These are phyloP conservation scores for Phoronis australis DNA, from an alignment of 2,888 invertebrate species.

Conservation along the genomic window DNA sequence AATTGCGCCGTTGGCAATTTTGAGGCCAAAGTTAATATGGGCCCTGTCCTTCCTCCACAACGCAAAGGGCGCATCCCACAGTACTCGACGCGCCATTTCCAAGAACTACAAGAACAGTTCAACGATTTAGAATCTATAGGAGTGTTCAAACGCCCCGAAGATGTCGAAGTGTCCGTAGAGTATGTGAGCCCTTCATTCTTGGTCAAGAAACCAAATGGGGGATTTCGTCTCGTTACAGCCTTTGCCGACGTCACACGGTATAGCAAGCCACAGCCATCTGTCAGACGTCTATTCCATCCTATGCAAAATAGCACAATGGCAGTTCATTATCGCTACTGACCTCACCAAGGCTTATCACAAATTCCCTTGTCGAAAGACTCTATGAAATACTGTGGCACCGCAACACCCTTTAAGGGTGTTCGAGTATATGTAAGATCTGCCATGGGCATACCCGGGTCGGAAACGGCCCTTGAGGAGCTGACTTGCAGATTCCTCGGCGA, in stretches of 20 bases:
- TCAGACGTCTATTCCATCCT: no score
- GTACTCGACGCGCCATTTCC: slow-evolving; percentile 6
- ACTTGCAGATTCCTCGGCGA: slow-evolving; percentile 4
- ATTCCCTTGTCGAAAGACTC: no score
- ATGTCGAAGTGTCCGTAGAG: slow-evolving; percentile 2
- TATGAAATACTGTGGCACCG: no score
- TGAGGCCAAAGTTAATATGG: slow-evolving; percentile 5
- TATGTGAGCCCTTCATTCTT: slow-evolving; percentile 8
- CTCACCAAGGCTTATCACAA: slow-evolving; percentile 3
- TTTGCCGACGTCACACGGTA: slow-evolving; percentile 10
- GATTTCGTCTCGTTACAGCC: slow-evolving; percentile 11
- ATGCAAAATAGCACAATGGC: slow-evolving; percentile 4
- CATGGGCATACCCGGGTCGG: no score
- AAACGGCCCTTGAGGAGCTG: slow-evolving; percentile 1
- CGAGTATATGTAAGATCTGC: no score
- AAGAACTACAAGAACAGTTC: slow-evolving; percentile 8
- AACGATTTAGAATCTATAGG: slow-evolving; percentile 5
- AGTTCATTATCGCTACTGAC: slow-evolving; percentile 12
- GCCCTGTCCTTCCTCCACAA: slow-evolving; percentile 5
- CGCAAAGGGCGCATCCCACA: slow-evolving; percentile 10
- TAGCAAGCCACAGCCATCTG: slow-evolving; percentile 16
- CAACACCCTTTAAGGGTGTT: no score
- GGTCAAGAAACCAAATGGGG: slow-evolving; percentile 4
- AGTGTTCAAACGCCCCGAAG: slow-evolving; percentile 6
- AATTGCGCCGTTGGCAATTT: slow-evolving; percentile 12